Conservation (phyloP, 1,140 invertebrate species). For the Leptinotarsa lineolata region DNA sequence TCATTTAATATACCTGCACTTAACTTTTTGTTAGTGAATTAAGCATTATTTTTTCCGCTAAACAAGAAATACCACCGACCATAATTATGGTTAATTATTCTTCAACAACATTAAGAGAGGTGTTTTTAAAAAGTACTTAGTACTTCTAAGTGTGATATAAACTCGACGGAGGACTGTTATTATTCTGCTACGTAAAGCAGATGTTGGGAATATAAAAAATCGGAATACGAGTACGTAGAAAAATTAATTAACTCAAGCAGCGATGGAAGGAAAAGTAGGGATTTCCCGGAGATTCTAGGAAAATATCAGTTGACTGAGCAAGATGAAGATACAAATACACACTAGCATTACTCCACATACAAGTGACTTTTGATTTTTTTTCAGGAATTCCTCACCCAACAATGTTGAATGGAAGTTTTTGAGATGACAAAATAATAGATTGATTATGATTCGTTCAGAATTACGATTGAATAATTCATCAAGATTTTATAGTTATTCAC, state of each 20-base stretch:
- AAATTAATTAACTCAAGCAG: slow-evolving; percentile 1
- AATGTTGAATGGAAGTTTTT: too few species aligned
- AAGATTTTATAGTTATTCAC: too few species aligned
- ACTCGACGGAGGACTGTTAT: slow-evolving; percentile 17
- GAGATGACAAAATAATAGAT: too few species aligned
- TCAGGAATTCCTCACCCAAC: too few species aligned
- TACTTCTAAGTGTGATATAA: slow-evolving; percentile 43
- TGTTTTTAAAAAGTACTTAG: slow-evolving; percentile 41
- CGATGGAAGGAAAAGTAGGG: not conserved
- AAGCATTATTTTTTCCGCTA: slow-evolving; percentile 34
- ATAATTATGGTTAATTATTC: slow-evolving; percentile 38
- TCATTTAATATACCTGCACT: slow-evolving; percentile 35
- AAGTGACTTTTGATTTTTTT: too few species aligned
- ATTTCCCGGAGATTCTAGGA: not conserved
- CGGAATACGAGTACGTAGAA: not conserved
- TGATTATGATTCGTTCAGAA: too few species aligned
- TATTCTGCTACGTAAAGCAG: slow-evolving; percentile 23
- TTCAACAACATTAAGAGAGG: slow-evolving; percentile 32
- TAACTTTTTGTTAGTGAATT: slow-evolving; percentile 2
- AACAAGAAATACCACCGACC: slow-evolving; percentile 23
- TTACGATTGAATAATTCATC: too few species aligned
- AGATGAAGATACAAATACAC: too few species aligned
- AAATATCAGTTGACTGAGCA: too few species aligned
- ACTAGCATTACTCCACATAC: too few species aligned
- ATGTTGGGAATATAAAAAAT: slow-evolving; percentile 16